These are phyloP conservation scores for Pristionchus arcanus DNA, from an alignment of 2,888 invertebrate genomes.

Conservation along the genomic window DNA sequence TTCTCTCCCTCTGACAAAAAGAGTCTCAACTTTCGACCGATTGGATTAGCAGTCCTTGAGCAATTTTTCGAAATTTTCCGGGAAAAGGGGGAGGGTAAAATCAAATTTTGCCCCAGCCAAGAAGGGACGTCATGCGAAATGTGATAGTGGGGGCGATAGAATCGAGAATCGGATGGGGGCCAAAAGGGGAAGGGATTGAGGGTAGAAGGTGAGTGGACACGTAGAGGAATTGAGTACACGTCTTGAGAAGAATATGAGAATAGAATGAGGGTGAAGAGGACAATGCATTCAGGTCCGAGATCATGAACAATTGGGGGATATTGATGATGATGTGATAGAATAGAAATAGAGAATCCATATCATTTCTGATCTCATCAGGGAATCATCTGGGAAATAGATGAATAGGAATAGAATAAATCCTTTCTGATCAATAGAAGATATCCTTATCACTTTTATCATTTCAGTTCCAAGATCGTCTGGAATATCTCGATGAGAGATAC, in stretches of 20 bases:
- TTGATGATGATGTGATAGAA: too few species aligned
- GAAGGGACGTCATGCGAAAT: conserved; percentile 10
- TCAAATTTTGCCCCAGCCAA: conserved; percentile 6
- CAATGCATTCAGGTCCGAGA: not conserved
- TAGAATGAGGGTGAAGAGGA: not conserved
- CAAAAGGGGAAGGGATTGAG: not conserved
- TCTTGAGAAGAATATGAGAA: not conserved
- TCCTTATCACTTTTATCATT: too few species aligned
- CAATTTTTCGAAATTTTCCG: conserved; percentile 12
- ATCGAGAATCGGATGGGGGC: not conserved
- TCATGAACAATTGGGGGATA: not conserved
- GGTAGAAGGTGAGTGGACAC: not conserved
- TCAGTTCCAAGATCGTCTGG: conserved; percentile 56
- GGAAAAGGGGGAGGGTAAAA: not conserved
- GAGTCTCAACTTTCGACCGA: not conserved
- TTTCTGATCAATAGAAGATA: too few species aligned
- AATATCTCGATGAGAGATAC: conserved; percentile 54
- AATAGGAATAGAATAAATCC: too few species aligned
- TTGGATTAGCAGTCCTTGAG: not conserved
- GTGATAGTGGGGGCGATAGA: conserved; percentile 27
- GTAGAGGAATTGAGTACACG: conserved; percentile 13
- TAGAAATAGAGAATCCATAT: too few species aligned
- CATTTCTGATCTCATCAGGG: too few species aligned
- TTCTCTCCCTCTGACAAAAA: not conserved
- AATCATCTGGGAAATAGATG: too few species aligned